Percentiles rank a stretch among this genome's conserved stretches.
These are phyloP conservation scores for Rhabdophis nuchalis DNA, from an alignment of 2,797 vertebrate genomes.

Conservation along the genomic window DNA sequence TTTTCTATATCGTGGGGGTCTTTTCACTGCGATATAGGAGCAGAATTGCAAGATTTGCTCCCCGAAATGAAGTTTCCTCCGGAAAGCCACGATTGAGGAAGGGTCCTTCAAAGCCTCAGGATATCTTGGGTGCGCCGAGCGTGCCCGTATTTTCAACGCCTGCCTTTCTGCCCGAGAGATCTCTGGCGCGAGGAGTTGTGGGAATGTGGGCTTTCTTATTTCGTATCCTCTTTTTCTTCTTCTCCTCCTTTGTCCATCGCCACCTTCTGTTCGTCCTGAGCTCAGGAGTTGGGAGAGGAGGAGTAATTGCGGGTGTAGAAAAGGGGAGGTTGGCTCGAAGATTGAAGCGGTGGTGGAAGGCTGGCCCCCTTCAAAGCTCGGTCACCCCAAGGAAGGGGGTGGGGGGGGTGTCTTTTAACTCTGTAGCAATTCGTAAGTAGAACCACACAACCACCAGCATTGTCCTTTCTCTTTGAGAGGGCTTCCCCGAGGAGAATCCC, in stretches of 20 bases:
- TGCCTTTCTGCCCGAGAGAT: background rate
- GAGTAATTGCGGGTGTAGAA: background rate
- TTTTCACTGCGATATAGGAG: too few relatives aligned
- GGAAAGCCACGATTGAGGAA: background rate
- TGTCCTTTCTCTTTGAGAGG: background rate
- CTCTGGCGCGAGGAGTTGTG: background rate
- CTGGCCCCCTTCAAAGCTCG: background rate
- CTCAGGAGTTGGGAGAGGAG: too few relatives aligned
- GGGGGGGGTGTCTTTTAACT: background rate
- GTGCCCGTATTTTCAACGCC: rapidly evolving
- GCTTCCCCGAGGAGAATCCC: background rate
- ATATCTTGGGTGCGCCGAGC: background rate
- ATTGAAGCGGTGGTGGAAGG: background rate
- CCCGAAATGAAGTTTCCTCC: background rate
- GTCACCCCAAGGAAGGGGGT: background rate
- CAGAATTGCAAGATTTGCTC: background rate
- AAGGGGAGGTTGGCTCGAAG: background rate
- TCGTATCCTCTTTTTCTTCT: background rate
- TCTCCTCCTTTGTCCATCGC: background rate
- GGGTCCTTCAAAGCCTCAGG: too few relatives aligned
- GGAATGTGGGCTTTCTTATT: background rate
- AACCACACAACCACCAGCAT: background rate
- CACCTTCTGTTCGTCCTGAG: too few relatives aligned
- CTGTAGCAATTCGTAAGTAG: background rate
- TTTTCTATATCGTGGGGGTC: background rate